Evolutionary conservation across 1,140 invertebrate species (phyloP).

Genomic region (Pachypsylla venusta): DNA sequence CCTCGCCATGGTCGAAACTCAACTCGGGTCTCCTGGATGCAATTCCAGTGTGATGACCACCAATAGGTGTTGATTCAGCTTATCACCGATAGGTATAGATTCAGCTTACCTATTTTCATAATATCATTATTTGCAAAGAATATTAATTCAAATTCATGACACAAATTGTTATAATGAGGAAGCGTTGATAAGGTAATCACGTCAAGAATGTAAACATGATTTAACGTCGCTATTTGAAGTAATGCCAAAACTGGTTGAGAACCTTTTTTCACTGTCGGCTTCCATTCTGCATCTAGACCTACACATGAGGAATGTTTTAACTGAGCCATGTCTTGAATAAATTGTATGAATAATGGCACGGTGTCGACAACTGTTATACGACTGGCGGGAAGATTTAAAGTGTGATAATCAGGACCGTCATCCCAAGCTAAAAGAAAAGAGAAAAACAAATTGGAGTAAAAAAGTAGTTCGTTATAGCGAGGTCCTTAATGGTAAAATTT

Average conservation of each 20-base stretch:
- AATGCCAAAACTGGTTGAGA: conserved; percentile 41
- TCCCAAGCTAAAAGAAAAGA: not conserved
- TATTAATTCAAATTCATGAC: conserved; percentile 35
- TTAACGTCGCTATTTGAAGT: conserved; percentile 53
- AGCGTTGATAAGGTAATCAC: conserved; percentile 39
- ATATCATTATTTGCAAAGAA: conserved; percentile 49
- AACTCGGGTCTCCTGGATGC: too few relatives aligned
- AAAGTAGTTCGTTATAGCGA: too few relatives aligned
- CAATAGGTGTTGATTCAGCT: too few relatives aligned
- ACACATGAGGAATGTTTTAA: not conserved
- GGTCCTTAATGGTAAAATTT: too few relatives aligned
- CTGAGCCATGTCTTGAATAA: not conserved
- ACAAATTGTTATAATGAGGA: conserved; percentile 32
- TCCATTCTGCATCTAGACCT: conserved; percentile 4
- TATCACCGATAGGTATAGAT: conserved; percentile 11
- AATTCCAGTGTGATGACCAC: too few relatives aligned
- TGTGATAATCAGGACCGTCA: not conserved
- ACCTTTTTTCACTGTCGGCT: not conserved
- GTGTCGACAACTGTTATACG: not conserved
- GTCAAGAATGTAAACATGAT: conserved; percentile 54
- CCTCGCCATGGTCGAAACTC: too few relatives aligned
- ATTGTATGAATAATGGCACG: not conserved
- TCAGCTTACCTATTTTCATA: conserved; percentile 42
- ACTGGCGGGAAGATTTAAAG: not conserved
- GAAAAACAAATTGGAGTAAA: not conserved